Evolutionary conservation across 2,797 vertebrate genomes (phyloP), one percentile per base, ranked within the genome.

Genomic region (Hozukius guyotensis): DNA sequence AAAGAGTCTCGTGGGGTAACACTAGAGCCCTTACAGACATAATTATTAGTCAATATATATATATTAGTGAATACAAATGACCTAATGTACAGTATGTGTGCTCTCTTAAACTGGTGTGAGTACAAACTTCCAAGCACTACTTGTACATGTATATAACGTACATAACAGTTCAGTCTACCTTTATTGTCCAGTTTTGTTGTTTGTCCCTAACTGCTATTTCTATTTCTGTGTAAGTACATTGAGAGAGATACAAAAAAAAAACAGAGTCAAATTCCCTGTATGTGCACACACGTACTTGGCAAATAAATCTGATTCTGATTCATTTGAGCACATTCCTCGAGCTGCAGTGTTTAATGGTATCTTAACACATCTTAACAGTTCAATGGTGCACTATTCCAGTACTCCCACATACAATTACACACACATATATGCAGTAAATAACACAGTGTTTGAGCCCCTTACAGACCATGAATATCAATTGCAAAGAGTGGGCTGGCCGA

Each of bases 11-110:
- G 3, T 38, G 53, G 32, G 76, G 13, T 77, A 57, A 70, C 75
- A 73, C 36, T 61, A 32, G 55, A 74, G 56, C 34, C 67, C 25
- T 49, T 32, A 75, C 16, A 60, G 66, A 78, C 62, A 80, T 72
- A 66, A 83, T 67, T 57, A 75, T 66, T 36, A 60, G 68, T 75
- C 66, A 75, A 81, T 78, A 46, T 25, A 53, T 25, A 53, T 57
- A n/a, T n/a, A 64, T 76, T 76, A 72, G 31, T 72, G 38, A 72
- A 78, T 49, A 61, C 24, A 77, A 87, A 79, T 77, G 42, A 61
- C 68, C 63, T 62, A 29, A 32, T 42, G 20, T 36, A 49, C 24
- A 68, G 29, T n/a, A 20, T 38, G 32, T 69, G 27, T 57, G 68
- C 31, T 49, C 32, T 72, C 13, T 32, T 22, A 71, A 42, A 71